phyloP scores from a whole-genome alignment of 1,140 invertebrate species.

The Euborellia annulipes region DNA sequence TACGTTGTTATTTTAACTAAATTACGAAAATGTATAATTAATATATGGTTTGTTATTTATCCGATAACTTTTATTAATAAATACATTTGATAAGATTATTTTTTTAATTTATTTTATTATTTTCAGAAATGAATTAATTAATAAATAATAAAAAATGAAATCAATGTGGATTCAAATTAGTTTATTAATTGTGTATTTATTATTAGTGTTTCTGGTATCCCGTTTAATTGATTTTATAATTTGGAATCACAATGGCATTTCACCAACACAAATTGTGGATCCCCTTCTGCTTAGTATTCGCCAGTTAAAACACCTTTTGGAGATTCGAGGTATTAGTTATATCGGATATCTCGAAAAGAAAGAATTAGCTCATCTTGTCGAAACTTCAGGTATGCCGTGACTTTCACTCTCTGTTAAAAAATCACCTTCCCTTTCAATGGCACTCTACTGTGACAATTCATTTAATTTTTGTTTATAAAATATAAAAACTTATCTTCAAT shows the following conservation, averaged over 20 bases:
- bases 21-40: too few species aligned
- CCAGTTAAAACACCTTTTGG: slow-evolving; percentile 32
- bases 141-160: slow-evolving; percentile 11
- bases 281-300: slow-evolving; percentile 32
- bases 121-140: too few species aligned
- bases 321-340: slow-evolving; percentile 34
- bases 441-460: too few species aligned
- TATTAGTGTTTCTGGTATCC: slow-evolving; percentile 17
- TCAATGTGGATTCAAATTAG: slow-evolving; percentile 12
- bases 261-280: slow-evolving; percentile 24
- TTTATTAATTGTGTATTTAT: slow-evolving; percentile 18
- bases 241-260: slow-evolving; percentile 19
- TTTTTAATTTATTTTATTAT: too few species aligned
- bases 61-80: too few species aligned
- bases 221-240: slow-evolving; percentile 18
- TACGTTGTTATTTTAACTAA: too few species aligned
- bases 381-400: slow-evolving; percentile 29
- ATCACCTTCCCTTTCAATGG: too few species aligned
- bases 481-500: too few species aligned
- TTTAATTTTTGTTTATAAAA: too few species aligned
- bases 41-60: too few species aligned
- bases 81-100: too few species aligned
- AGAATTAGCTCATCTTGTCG: slow-evolving; percentile 30
- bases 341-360: slow-evolving; percentile 32
- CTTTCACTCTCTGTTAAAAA: too few species aligned